These are phyloP conservation scores for Heliopora coerulea DNA, from an alignment of 92 coral and sea anemone species.

Conservation along the genomic window DNA sequence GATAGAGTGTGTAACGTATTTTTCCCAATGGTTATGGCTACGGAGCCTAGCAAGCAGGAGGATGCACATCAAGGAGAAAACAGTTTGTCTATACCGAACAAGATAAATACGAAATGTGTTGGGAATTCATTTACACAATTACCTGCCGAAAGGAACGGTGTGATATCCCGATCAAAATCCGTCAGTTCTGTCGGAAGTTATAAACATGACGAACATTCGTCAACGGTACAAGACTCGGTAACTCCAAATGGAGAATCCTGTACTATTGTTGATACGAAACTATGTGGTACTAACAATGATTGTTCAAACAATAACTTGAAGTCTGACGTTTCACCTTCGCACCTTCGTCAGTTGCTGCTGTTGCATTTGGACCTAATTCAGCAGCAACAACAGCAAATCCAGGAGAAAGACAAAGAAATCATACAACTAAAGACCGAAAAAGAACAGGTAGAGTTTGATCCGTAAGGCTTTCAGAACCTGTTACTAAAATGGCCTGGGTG, in stretches of 20 bases:
- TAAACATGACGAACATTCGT: conserved; percentile 48
- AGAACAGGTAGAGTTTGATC: conserved; percentile 84
- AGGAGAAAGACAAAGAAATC: conserved; percentile 82
- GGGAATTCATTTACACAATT: conserved; percentile 44
- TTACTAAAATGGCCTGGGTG: not conserved
- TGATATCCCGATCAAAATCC: conserved; percentile 29
- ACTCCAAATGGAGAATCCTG: conserved; percentile 30
- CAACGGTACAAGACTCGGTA: conserved; percentile 31
- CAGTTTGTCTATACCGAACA: conserved; percentile 84
- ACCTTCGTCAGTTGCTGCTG: conserved; percentile 84
- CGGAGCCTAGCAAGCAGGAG: conserved; percentile 54
- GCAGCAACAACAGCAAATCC: conserved; percentile 93
- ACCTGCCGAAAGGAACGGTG: conserved; percentile 44
- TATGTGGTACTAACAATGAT: conserved; percentile 53
- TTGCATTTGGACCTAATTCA: conserved; percentile 96
- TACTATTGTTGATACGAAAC: conserved; percentile 27
- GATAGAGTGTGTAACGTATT: conserved; percentile 81
- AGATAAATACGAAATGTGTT: conserved; percentile 39
- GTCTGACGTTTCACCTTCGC: conserved; percentile 77
- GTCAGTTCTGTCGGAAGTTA: conserved; percentile 40
- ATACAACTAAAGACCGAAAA: conserved; percentile 85
- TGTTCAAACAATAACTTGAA: conserved; percentile 76
- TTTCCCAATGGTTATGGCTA: conserved; percentile 94
- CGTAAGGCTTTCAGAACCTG: no score
- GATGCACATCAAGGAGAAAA: conserved; percentile 20